Evolutionary conservation across 2,797 vertebrate genomes (phyloP).

Genomic region (Brachyrhaphis roseni): DNA sequence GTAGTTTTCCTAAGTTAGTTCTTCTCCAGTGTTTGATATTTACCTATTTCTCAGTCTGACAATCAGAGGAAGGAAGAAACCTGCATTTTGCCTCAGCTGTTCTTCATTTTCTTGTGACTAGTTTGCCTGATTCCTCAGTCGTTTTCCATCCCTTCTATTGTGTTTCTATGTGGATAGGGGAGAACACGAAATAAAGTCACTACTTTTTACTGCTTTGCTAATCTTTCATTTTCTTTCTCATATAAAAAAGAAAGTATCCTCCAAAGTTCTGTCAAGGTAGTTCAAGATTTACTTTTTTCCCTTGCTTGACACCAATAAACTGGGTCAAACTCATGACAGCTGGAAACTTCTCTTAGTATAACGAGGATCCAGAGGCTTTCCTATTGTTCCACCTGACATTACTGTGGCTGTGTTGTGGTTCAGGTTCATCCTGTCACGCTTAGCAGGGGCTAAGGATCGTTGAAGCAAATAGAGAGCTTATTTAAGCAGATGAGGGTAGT

Average conservation of each 20-base stretch:
- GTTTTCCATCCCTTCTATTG: background rate
- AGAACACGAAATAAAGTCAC: constrained; percentile 8
- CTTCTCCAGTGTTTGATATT: background rate
- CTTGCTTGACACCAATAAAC: constrained; percentile 47
- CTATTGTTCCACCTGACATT: constrained; percentile 40
- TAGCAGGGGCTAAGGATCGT: constrained; percentile 20
- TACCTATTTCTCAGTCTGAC: background rate
- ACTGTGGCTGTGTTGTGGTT: constrained; percentile 17
- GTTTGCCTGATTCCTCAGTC: background rate
- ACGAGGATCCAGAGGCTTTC: constrained; percentile 45
- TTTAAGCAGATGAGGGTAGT: constrained; percentile 43
- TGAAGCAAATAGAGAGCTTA: constrained; percentile 49
- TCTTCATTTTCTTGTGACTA: background rate
- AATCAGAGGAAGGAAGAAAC: too few species aligned
- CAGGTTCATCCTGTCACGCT: constrained; percentile 36
- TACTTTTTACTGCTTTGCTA: constrained; percentile 26
- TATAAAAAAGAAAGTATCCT: constrained; percentile 32
- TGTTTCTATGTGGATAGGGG: constrained; percentile 13
- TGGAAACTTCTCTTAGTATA: constrained; percentile 46
- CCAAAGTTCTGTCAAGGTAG: constrained; percentile 51
- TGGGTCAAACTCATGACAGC: constrained; percentile 39
- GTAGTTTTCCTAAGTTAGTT: background rate
- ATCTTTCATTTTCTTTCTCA: constrained; percentile 7
- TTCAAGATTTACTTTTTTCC: constrained; percentile 58
- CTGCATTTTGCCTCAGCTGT: background rate